Conservation (phyloP, 2,113 vertebrate genomes). For the Upupa epops region DNA sequence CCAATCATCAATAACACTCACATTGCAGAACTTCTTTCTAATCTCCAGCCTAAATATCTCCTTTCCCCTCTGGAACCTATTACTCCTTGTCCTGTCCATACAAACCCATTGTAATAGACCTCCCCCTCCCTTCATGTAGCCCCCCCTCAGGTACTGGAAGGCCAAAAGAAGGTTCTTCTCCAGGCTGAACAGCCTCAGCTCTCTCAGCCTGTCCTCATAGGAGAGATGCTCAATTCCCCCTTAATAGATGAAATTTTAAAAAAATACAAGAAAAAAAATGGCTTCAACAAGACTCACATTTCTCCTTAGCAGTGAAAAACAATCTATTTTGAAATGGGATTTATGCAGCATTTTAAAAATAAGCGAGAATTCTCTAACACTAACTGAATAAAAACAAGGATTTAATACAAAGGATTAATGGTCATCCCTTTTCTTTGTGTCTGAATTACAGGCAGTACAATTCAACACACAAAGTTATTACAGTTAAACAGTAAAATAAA, state of each 20-base stretch:
- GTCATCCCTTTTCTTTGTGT: neutral
- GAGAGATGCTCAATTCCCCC: too few relatives aligned
- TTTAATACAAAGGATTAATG: neutral
- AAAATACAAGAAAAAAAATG: neutral
- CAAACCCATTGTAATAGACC: too few relatives aligned
- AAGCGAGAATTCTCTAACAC: neutral
- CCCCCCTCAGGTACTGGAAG: too few relatives aligned
- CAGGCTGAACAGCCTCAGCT: too few relatives aligned
- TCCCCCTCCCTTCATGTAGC: too few relatives aligned
- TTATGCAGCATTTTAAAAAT: neutral
- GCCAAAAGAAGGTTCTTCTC: too few relatives aligned
- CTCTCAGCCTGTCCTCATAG: too few relatives aligned
- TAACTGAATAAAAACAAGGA: neutral
- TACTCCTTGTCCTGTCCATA: too few relatives aligned
- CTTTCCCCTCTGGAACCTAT: too few relatives aligned
- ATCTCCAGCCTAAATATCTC: too few relatives aligned
- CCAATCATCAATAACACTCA: too few relatives aligned
- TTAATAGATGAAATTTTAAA: neutral
- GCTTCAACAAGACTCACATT: neutral
- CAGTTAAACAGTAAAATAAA: slow-evolving; percentile 17
- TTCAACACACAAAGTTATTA: slow-evolving; percentile 5
- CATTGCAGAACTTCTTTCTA: too few relatives aligned
- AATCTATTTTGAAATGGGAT: neutral
- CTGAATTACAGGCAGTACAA: neutral
- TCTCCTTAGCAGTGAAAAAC: neutral